Evolutionary conservation across 2,888 invertebrate genomes (phyloP).

Genomic region (Dryocosmus kuriphilus): DNA sequence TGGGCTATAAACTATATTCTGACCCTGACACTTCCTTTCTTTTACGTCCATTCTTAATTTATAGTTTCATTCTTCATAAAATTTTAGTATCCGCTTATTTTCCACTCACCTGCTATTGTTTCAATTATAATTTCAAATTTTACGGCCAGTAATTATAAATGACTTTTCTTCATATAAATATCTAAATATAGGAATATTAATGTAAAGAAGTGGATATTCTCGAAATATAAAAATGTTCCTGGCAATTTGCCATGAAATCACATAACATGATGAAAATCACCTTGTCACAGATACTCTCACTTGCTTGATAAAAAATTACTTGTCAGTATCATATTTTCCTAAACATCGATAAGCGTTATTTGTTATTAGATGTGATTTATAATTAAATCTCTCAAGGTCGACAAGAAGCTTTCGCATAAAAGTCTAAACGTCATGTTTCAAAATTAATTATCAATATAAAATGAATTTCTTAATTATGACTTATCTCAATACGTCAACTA

Average conservation of each 20-base stretch:
- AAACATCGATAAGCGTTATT: constrained; percentile 22
- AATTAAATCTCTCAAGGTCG: constrained; percentile 18
- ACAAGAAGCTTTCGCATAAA: constrained; percentile 16
- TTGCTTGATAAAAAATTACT: neutral
- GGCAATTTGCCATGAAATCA: constrained; percentile 14
- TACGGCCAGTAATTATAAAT: too few species aligned
- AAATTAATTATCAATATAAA: constrained; percentile 11
- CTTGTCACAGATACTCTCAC: constrained; percentile 37
- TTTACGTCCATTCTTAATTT: too few species aligned
- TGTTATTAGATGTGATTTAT: constrained; percentile 15
- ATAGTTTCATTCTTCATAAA: too few species aligned
- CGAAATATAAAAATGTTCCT: neutral
- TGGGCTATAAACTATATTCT: too few species aligned
- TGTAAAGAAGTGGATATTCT: neutral
- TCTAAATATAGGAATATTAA: neutral
- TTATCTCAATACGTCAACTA: neutral
- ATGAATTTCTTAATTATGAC: constrained; percentile 19
- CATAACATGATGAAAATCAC: constrained; percentile 14
- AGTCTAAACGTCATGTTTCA: neutral
- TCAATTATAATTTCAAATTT: too few species aligned
- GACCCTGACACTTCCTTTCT: too few species aligned
- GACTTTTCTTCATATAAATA: neutral
- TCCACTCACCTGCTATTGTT: too few species aligned
- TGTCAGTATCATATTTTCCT: constrained; percentile 3
- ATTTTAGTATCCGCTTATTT: too few species aligned